Evolutionary conservation across 2,113 vertebrate genomes (phyloP), one percentile per base, ranked within the genome.

Genomic region (Stercorarius parasiticus): DNA sequence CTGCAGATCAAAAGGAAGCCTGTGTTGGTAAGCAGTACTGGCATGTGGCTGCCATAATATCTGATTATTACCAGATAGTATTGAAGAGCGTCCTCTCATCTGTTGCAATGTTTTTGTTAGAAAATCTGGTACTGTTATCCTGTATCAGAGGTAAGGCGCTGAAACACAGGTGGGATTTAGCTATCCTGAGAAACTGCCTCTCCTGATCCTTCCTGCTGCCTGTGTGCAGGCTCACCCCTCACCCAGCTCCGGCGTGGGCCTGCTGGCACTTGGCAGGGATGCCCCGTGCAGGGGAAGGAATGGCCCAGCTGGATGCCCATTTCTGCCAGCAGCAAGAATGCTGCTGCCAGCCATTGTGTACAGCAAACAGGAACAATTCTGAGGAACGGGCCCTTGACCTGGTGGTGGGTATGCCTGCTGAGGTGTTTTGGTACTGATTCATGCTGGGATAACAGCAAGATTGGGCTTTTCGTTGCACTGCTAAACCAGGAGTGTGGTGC

Each of bases 211-310:
- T 61, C 34, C 72, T 61, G 71, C 40, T 61, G 61, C 52, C 40
- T 22, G 21, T 8, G 13, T 56, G 91, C 34, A 16, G 70, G 62
- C 40, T 80, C 58, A 2, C 3, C 8, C 40, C 69, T 56, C 0
- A 0, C 29, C 43, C 49, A 18, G 50, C 43, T 34, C 0, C 10
- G 5, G 65, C 1, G 0, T 6, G 36, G 58, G 59, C 32, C 0
- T 0, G 3, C 45, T 53, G 69, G 30, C 4, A 11, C 65, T 65
- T 0, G 2, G 61, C 82, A 72, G 52, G 47, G 29, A 17, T 70
- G 42, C 29, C 55, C 42, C 1, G 2, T 50, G 88, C 56, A n/a
- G 4, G 0, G 27, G 16, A 42, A 40, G 34, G 43, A 53, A 32
- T 7, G 45, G 53, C 53, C 66, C 7, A 0, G 42, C 27, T 40